Conservation (phyloP, 2,113 vertebrate species). For the Girardinichthys multiradiatus region DNA sequence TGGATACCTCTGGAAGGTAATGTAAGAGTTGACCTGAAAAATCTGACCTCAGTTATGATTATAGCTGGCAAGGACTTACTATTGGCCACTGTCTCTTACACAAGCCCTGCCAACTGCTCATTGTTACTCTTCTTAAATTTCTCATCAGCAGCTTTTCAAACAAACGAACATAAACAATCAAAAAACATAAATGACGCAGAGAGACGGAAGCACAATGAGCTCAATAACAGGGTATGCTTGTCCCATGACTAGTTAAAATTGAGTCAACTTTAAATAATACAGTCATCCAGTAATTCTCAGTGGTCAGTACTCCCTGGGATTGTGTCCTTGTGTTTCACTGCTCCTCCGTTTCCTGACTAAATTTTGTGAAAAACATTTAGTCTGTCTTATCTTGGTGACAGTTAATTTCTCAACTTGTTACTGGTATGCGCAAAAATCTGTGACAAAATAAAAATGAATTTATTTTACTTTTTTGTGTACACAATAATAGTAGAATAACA, state of each 20-base stretch:
- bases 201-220: not conserved
- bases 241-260: not conserved
- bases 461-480: too few species aligned
- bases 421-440: not conserved
- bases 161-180: not conserved
- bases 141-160: not conserved
- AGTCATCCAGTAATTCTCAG: not conserved
- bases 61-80: not conserved
- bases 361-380: not conserved
- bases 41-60: not conserved
- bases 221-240: not conserved
- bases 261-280: too few species aligned
- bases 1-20: not conserved
- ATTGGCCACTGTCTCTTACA: not conserved
- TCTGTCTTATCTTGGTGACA: not conserved
- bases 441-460: too few species aligned
- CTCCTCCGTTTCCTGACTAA: not conserved
- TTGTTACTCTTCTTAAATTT: too few species aligned
- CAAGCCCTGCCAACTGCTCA: not conserved
- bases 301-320: not conserved
- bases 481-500: not conserved
- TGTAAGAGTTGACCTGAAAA: not conserved
- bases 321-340: not conserved
- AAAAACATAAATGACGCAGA: not conserved
- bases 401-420: not conserved